Evolutionary conservation across 2,888 invertebrate species (phyloP).

Genomic region (Drosophila macrospina): DNA sequence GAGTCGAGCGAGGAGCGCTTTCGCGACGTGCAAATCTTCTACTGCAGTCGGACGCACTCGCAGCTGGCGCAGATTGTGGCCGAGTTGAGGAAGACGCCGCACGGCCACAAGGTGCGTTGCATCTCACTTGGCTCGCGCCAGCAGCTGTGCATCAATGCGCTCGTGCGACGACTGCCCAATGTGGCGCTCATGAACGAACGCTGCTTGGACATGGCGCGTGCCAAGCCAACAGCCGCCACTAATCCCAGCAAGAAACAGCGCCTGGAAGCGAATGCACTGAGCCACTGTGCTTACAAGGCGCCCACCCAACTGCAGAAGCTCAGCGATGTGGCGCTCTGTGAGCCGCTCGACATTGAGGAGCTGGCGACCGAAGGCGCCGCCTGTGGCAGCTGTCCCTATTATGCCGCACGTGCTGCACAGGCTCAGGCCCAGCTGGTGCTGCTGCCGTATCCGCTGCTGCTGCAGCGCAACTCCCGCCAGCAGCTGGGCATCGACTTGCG

Average conservation of each 20-base stretch:
- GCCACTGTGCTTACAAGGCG: conserved; percentile 90
- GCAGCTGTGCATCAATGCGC: conserved; percentile 95
- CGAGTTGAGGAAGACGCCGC: conserved; percentile 94
- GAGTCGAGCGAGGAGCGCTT: conserved; percentile 37
- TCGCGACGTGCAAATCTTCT: conserved; percentile 89
- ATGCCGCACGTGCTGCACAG: conserved; percentile 93
- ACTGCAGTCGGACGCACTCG: conserved; percentile 98
- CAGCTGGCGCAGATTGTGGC: conserved; percentile 97
- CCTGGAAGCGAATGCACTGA: neutral
- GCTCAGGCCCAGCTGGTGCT: conserved; percentile 93
- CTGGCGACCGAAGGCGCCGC: conserved; percentile 89
- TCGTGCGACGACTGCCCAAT: conserved; percentile 90
- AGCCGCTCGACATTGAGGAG: conserved; percentile 95
- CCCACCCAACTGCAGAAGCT: conserved; percentile 88
- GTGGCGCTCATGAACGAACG: conserved; percentile 95
- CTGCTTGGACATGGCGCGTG: conserved; percentile 89
- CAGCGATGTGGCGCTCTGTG: conserved; percentile 88
- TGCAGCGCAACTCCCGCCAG: conserved; percentile 91
- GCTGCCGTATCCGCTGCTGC: conserved; percentile 91
- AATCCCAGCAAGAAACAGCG: conserved; percentile 87
- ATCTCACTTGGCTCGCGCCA: conserved; percentile 95
- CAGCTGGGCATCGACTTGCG: conserved; percentile 89
- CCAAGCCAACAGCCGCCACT: conserved; percentile 56
- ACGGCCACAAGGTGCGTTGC: conserved; percentile 89
- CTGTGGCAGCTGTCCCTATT: conserved; percentile 96